phyloP scores from a whole-genome alignment of 2,888 invertebrate species.

The Dendrolimus pini region DNA sequence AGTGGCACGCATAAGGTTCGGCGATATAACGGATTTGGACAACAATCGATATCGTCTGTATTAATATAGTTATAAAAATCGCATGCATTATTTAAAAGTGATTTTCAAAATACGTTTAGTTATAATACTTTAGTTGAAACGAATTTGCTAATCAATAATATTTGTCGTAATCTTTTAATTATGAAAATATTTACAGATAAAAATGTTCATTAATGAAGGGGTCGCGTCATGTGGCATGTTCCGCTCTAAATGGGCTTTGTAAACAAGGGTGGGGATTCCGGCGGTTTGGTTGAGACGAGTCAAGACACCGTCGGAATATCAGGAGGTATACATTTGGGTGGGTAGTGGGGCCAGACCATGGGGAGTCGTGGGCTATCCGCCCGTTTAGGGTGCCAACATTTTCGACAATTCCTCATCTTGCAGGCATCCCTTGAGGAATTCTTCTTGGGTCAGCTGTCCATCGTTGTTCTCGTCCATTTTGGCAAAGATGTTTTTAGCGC shows the following conservation, averaged over 20 bases:
- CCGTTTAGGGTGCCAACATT: conserved; percentile 92
- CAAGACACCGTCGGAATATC: conserved; percentile 42
- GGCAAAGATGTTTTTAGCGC: conserved; percentile 99
- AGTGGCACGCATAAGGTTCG: too few species aligned
- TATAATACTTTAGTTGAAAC: too few species aligned
- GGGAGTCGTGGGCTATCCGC: conserved; percentile 7
- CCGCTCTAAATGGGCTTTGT: conserved; percentile 8
- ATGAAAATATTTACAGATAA: not conserved
- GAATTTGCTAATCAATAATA: too few species aligned
- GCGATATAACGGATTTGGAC: too few species aligned
- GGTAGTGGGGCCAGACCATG: conserved; percentile 27
- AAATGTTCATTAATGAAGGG: not conserved
- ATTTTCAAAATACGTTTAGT: too few species aligned
- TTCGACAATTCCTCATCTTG: conserved; percentile 97
- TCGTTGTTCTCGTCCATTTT: conserved; percentile 99
- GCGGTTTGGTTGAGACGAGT: conserved; percentile 9
- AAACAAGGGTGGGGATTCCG: conserved; percentile 3
- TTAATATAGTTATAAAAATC: too few species aligned
- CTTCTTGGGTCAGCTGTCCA: conserved; percentile 97
- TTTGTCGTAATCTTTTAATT: too few species aligned
- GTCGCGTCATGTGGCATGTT: not conserved
- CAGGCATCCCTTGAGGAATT: conserved; percentile 98
- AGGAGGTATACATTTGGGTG: conserved; percentile 30
- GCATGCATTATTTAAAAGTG: too few species aligned
- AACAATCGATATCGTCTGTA: too few species aligned